Conservation (phyloP, 2,888 invertebrate genomes). For the Ditula angustiorana region DNA sequence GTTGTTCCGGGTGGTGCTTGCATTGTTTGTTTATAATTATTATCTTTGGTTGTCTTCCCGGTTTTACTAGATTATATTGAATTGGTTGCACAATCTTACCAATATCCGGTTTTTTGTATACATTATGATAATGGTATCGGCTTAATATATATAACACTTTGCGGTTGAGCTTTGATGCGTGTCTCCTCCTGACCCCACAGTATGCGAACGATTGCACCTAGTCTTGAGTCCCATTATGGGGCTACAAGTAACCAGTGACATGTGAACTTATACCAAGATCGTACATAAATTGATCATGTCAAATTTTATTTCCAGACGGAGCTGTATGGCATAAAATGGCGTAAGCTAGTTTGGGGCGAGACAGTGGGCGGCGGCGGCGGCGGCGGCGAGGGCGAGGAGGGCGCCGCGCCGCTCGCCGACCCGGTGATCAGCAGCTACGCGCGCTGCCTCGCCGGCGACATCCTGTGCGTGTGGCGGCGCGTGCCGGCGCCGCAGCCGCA, state of each 20-base stretch:
- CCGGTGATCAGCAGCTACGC: constrained; percentile 96
- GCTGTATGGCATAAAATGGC: constrained; percentile 99
- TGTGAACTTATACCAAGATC: no score
- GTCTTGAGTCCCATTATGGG: no score
- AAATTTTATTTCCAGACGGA: constrained; percentile 92
- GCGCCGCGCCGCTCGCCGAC: constrained; percentile 92
- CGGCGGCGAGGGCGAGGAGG: constrained; percentile 72
- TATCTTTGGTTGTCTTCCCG: neutral
- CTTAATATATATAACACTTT: no score
- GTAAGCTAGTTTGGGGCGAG: constrained; percentile 95
- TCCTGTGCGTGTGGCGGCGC: constrained; percentile 99
- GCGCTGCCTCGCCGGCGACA: constrained; percentile 96
- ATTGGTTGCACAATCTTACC: no score
- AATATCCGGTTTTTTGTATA: no score
- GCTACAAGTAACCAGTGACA: neutral
- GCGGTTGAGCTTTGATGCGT: no score
- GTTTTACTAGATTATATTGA: neutral
- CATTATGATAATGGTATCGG: no score
- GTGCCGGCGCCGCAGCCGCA: constrained; percentile 86
- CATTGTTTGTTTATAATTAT: neutral
- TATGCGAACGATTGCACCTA: no score
- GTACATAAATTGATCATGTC: constrained; percentile 29
- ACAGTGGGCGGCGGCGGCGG: constrained; percentile 71
- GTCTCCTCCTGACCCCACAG: no score
- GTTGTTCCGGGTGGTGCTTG: constrained; percentile 15